phyloP scores from a whole-genome alignment of 1,140 invertebrate species.

The Drosophila neocordata region DNA sequence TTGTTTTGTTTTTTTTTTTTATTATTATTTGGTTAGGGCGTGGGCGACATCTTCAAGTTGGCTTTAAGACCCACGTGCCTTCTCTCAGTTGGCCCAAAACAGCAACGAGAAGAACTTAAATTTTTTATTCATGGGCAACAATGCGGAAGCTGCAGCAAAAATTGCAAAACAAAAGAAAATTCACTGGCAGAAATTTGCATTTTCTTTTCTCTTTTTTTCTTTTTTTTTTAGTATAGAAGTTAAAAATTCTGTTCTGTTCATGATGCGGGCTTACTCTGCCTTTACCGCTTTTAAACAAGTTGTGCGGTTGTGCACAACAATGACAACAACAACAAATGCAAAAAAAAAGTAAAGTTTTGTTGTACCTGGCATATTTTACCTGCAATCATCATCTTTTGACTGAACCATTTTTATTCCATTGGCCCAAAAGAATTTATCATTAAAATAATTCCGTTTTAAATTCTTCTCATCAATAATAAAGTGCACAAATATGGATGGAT shows the following conservation, averaged over 20 bases:
- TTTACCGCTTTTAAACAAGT: constrained; percentile 47
- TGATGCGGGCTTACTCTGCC: constrained; percentile 35
- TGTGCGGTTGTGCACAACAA: constrained; percentile 30
- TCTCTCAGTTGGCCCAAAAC: constrained; percentile 30
- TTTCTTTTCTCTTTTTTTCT: constrained; percentile 2
- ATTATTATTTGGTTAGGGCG: background rate
- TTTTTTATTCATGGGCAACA: constrained; percentile 80
- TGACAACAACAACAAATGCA: constrained; percentile 17
- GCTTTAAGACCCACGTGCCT: constrained; percentile 59
- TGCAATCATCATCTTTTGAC: background rate
- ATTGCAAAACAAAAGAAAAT: constrained; percentile 74
- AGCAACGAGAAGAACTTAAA: constrained; percentile 76
- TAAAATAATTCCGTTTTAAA: constrained; percentile 16
- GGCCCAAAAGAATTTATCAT: background rate
- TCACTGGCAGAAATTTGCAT: constrained; percentile 71
- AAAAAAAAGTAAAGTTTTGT: background rate
- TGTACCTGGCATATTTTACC: constrained; percentile 13
- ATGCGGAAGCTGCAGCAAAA: constrained; percentile 73
- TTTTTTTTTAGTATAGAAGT: constrained; percentile 21
- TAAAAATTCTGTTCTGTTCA: constrained; percentile 43
- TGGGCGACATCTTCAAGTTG: constrained; percentile 24
- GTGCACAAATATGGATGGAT: background rate
- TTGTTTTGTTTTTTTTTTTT: constrained; percentile 12
- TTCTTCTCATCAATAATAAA: constrained; percentile 12
- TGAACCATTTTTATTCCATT: background rate